A percentile compares a stretch with the other conserved stretches of the same genome.
Conservation (phyloP, 2,113 vertebrate species). For the Leucopsar rothschildi region DNA sequence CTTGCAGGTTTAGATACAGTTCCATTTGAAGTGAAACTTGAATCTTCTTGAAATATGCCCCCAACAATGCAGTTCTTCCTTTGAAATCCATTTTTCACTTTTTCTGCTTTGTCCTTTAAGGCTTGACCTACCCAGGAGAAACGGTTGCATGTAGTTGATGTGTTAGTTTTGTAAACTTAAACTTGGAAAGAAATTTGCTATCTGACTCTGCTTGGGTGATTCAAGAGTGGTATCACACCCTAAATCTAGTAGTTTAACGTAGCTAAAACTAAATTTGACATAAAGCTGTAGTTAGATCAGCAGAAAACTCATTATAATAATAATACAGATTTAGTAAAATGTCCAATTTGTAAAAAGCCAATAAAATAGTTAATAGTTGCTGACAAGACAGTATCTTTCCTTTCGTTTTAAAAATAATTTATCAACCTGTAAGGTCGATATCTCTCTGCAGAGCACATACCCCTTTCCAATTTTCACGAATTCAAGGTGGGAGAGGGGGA, state of each 20-base stretch:
- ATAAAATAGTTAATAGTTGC: not conserved
- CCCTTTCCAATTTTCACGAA: not conserved
- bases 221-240: not conserved
- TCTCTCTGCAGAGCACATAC: not conserved
- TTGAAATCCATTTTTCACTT: not conserved
- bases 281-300: not conserved
- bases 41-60: not conserved
- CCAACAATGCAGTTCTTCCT: not conserved
- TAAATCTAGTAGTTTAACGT: not conserved
- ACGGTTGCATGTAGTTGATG: not conserved
- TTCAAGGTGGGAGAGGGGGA: not conserved
- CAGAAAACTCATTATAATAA: not conserved
- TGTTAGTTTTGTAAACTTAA: not conserved
- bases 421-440: rapidly evolving
- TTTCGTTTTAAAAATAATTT: not conserved
- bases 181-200: not conserved
- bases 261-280: not conserved
- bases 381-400: not conserved
- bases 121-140: not conserved
- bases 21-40: not conserved
- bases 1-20: not conserved
- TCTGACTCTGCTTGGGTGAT: not conserved
- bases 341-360: not conserved
- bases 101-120: not conserved
- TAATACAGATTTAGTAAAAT: not conserved